Base-by-base conservation (phyloP, 2,113 vertebrate genomes). In the Dryoscopus gambensis region DNA sequence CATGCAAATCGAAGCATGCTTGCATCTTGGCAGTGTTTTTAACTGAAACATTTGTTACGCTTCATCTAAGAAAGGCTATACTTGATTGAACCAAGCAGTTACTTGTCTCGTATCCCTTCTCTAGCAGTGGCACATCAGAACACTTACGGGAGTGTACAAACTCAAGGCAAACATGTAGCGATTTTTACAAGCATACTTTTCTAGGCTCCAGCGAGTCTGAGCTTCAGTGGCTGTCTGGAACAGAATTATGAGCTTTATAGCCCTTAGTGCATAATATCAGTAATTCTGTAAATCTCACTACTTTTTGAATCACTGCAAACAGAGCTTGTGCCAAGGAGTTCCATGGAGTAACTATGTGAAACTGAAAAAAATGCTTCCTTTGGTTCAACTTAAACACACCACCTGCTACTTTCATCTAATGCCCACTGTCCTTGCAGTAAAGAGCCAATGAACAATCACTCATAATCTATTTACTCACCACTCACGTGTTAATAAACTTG, bases 111-210 rank as follows among this genome's bases (percentile, higher is more conserved):
- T 33, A 19, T 4, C 5, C 37, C 31, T 13, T 27, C 12, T 30
- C 21, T 6, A 49, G 37, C n/a, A 53, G 15, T 56, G 64, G 15
- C 35, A 28, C 25, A 24, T 23, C 44, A 28, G 11, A 39, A 60
- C 27, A 40, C 1, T 0, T 64, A n/a, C 46, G 13, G 30, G 15
- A 71, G 18, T 9, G 40, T 8, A 59, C 20, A 68, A 68, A 79
- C 8, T 8, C 20, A 18, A 76, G 28, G 21, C 10, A 91, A 68
- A 53, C 12, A 53, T 0, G 3, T 7, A 42, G 13, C 0, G 2
- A 60, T 64, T 77, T 56, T 87, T 40, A 68, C 59, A 65, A 65
- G 31, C 7, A 56, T 13, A 15, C 7, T 52, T 76, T 53, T 24
- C 46, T 20, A 73, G 27, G 22, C 31, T 46, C 22, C 46, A 40